Conservation (phyloP, 2,797 vertebrate species). For the Coregonus suidteri region DNA sequence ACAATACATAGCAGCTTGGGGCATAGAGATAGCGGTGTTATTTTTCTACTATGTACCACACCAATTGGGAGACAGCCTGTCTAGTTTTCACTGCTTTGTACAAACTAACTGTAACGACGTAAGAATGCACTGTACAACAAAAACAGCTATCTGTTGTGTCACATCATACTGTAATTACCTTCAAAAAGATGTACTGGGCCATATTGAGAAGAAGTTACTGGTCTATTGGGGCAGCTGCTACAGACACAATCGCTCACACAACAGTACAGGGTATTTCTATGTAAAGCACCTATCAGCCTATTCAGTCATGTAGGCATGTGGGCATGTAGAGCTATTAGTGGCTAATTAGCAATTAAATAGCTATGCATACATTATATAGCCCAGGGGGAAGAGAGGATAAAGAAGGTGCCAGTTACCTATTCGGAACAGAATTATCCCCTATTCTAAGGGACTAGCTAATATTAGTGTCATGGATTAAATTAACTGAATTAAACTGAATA, state of each 20-base stretch:
- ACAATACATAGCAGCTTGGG: not conserved
- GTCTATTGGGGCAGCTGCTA: not conserved
- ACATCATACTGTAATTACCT: not conserved
- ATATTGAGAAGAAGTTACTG: not conserved
- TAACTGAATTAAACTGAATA: not conserved
- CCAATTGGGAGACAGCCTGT: too few relatives aligned
- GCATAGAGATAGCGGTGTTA: not conserved
- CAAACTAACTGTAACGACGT: not conserved
- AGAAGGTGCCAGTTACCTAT: not conserved
- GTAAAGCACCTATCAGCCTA: not conserved
- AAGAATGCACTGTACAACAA: not conserved
- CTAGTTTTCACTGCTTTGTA: not conserved
- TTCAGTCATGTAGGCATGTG: not conserved
- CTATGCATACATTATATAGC: not conserved
- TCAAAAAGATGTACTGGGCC: not conserved
- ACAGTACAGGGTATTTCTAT: not conserved
- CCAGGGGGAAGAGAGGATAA: not conserved
- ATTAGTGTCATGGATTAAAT: not conserved
- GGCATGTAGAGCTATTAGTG: not conserved
- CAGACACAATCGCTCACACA: not conserved
- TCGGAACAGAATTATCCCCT: not conserved
- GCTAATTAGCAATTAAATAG: slow-evolving; percentile 1
- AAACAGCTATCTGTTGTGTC: not conserved
- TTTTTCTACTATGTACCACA: not conserved
- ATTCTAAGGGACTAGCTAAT: not conserved